A percentile compares a stretch with the other conserved stretches of the same genome.
Evolutionary conservation across 1,140 invertebrate genomes (phyloP).

Genomic region (Neuroterus valhalla): DNA sequence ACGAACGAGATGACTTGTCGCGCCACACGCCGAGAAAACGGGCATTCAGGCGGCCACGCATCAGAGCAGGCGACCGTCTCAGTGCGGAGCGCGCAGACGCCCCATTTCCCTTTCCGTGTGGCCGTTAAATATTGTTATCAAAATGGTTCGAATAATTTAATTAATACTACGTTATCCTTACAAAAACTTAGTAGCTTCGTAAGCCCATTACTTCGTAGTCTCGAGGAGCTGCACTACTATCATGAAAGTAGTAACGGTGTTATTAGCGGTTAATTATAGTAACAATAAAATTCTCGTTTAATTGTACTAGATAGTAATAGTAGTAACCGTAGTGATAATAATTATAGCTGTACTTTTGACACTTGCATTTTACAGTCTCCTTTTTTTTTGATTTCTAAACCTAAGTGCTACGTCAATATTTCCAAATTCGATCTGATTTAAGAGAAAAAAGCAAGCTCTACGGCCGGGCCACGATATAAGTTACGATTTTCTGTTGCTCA

Average conservation of each 20-base stretch:
- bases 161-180: constrained; percentile 39
- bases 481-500: constrained; percentile 45
- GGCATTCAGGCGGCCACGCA: no score
- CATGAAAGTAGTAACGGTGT: constrained; percentile 36
- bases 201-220: constrained; percentile 38
- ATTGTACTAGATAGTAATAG: constrained; percentile 60
- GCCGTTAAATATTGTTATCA: no score
- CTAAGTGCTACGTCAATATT: constrained; percentile 61
- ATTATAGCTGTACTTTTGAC: constrained; percentile 70
- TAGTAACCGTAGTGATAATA: constrained; percentile 62
- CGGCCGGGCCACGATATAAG: constrained; percentile 48
- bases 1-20: no score
- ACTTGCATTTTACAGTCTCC: constrained; percentile 56
- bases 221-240: constrained; percentile 55
- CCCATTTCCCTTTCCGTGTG: no score
- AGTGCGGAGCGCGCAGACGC: no score
- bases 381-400: constrained; percentile 53
- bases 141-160: constrained; percentile 37
- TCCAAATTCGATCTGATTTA: constrained; percentile 57
- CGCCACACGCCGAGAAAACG: no score
- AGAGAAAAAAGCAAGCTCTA: constrained; percentile 51
- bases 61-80: no score
- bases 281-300: constrained; percentile 50
- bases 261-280: constrained; percentile 41
- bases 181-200: constrained; percentile 40